Evolutionary conservation across 2,797 vertebrate species (phyloP).

Genomic region (Antrozous pallidus): DNA sequence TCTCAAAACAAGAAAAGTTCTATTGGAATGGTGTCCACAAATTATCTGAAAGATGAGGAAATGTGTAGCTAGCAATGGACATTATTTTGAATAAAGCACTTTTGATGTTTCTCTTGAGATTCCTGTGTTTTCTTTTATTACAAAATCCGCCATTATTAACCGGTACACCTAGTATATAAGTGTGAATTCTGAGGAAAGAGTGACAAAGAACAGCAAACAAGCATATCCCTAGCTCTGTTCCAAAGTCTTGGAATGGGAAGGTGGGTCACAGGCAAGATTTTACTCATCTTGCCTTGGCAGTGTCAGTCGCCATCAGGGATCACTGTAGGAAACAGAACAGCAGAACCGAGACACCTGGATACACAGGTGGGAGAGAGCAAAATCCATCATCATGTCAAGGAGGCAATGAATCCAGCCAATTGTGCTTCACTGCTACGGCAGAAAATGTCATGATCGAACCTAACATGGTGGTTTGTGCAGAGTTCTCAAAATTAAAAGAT

Average conservation of each 20-base stretch:
- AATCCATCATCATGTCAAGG: constrained; percentile 1
- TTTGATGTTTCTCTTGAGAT: no score
- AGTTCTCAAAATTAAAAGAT: constrained; percentile 2
- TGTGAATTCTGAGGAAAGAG: background rate
- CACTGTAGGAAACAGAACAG: background rate
- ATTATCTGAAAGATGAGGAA: no score
- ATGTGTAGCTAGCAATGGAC: no score
- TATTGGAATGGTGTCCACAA: no score
- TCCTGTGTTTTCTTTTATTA: no score
- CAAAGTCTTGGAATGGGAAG: background rate
- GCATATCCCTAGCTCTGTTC: background rate
- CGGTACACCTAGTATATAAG: background rate
- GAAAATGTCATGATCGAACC: background rate
- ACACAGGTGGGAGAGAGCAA: background rate
- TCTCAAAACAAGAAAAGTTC: no score
- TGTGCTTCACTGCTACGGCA: background rate
- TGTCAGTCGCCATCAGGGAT: background rate
- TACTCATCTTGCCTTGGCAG: background rate
- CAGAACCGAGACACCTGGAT: constrained; percentile 2
- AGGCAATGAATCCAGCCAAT: background rate
- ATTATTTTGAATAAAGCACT: no score
- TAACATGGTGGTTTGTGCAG: background rate
- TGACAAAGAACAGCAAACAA: background rate
- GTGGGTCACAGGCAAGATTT: background rate
- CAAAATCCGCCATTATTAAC: no score